Conservation (phyloP, 2,797 vertebrate species). For the Sitta carolinensis region DNA sequence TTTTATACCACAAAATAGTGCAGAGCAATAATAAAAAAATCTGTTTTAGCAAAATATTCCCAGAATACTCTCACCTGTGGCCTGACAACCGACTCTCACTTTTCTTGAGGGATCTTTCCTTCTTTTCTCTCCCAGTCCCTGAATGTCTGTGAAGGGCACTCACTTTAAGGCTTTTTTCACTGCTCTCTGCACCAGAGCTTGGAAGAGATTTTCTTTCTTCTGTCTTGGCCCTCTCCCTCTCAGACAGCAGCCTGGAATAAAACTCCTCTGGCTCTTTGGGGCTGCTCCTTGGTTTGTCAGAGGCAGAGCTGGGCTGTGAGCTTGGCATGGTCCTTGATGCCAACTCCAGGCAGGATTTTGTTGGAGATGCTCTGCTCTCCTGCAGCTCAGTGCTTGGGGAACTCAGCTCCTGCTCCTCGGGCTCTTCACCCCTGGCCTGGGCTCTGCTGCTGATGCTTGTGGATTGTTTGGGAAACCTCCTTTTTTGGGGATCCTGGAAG, state of each 20-base stretch:
- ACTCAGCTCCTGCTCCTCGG: neutral
- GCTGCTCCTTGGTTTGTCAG: neutral
- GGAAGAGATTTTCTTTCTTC: slow-evolving; percentile 1
- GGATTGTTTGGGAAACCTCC: slow-evolving; percentile 38
- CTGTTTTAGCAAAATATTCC: neutral
- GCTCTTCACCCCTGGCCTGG: slow-evolving; percentile 29
- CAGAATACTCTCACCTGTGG: slow-evolving; percentile 68
- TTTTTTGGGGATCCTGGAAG: slow-evolving; percentile 69
- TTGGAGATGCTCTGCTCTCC: neutral
- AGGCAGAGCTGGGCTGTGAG: neutral
- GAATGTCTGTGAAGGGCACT: slow-evolving; percentile 4
- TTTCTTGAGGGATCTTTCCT: slow-evolving; percentile 6
- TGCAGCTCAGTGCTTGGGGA: neutral
- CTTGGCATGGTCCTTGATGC: neutral
- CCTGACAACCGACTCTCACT: slow-evolving; percentile 1
- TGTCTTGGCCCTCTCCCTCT: neutral
- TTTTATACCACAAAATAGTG: neutral
- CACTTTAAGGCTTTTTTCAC: neutral
- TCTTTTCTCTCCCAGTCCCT: slow-evolving; percentile 49
- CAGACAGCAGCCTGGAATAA: neutral
- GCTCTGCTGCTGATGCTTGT: neutral
- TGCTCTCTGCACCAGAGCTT: neutral
- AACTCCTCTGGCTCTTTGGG: neutral
- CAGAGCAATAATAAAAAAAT: neutral
- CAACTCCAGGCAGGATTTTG: neutral